Conservation (phyloP, 2,113 vertebrate genomes). For the Esox niger region DNA sequence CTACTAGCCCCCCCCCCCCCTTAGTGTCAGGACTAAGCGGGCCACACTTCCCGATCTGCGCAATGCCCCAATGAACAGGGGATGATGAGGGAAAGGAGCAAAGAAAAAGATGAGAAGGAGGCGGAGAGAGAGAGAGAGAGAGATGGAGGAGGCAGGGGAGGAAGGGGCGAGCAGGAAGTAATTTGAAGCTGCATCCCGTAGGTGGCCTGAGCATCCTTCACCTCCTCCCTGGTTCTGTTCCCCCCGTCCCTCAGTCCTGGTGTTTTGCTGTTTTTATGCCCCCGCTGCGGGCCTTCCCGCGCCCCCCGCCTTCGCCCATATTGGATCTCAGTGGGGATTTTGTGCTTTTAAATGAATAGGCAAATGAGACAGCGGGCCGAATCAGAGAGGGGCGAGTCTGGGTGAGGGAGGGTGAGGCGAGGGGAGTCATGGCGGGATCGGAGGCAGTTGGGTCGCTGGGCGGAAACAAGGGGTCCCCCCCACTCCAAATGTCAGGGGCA, state of each 20-base stretch:
- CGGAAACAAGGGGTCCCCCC: slow-evolving; percentile 60
- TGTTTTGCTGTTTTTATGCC: slow-evolving; percentile 64
- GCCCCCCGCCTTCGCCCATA: slow-evolving; percentile 76
- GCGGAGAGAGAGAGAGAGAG: slow-evolving; percentile 10
- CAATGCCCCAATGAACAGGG: slow-evolving; percentile 52
- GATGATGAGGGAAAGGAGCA: slow-evolving; percentile 55
- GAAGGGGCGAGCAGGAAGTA: slow-evolving; percentile 33
- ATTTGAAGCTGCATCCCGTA: slow-evolving; percentile 61
- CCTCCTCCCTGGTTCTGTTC: slow-evolving; percentile 29
- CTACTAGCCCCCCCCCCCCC: slow-evolving; percentile 47
- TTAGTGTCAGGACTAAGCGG: slow-evolving; percentile 52
- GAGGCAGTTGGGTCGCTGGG: slow-evolving; percentile 66
- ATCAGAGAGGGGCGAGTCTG: slow-evolving; percentile 53
- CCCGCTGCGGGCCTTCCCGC: slow-evolving; percentile 69
- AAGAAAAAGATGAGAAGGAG: slow-evolving; percentile 15
- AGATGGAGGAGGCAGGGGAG: slow-evolving; percentile 26
- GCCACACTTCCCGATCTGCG: slow-evolving; percentile 54
- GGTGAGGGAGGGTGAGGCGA: slow-evolving; percentile 25
- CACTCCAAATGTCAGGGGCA: slow-evolving; percentile 66
- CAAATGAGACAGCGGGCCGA: slow-evolving; percentile 33
- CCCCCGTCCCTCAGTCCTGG: slow-evolving; percentile 51
- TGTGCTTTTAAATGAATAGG: slow-evolving; percentile 75
- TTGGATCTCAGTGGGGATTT: slow-evolving; percentile 81
- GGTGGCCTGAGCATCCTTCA: slow-evolving; percentile 55
- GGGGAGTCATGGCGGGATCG: slow-evolving; percentile 34